phyloP scores from a whole-genome alignment of 2,888 invertebrate genomes.

The Rhagonycha fulva region DNA sequence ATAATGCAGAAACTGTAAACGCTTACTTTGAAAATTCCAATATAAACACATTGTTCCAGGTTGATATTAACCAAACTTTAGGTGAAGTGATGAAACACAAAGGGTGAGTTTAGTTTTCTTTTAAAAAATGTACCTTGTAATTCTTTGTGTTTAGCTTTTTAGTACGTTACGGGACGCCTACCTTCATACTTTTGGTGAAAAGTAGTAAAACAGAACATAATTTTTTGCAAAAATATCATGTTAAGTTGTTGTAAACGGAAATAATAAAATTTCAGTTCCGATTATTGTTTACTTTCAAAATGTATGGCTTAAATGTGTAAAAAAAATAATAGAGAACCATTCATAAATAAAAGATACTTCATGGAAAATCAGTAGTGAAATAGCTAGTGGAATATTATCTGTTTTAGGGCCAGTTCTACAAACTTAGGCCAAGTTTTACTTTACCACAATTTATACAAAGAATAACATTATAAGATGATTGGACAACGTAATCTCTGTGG shows the following conservation, averaged over 20 bases:
- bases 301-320: too few relatives aligned
- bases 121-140: not conserved
- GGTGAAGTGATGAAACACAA: conserved; percentile 63
- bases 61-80: conserved; percentile 62
- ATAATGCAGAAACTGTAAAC: conserved; percentile 63
- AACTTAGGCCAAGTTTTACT: too few relatives aligned
- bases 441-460: too few relatives aligned
- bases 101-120: conserved; percentile 54
- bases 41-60: conserved; percentile 61
- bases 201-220: conserved; percentile 59
- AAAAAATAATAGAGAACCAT: too few relatives aligned
- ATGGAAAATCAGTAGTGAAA: too few relatives aligned
- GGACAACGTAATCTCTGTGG: too few relatives aligned
- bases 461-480: too few relatives aligned
- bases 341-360: too few relatives aligned
- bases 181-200: conserved; percentile 65
- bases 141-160: conserved; percentile 57
- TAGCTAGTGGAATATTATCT: too few relatives aligned
- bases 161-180: conserved; percentile 68
- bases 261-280: not conserved
- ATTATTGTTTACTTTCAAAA: too few relatives aligned
- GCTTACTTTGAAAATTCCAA: conserved; percentile 76
- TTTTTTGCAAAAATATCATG: conserved; percentile 16
- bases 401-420: too few relatives aligned
- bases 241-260: not conserved